Evolutionary conservation across 2,113 vertebrate genomes (phyloP).

Genomic region (Sinocyclocheilus grahami): DNA sequence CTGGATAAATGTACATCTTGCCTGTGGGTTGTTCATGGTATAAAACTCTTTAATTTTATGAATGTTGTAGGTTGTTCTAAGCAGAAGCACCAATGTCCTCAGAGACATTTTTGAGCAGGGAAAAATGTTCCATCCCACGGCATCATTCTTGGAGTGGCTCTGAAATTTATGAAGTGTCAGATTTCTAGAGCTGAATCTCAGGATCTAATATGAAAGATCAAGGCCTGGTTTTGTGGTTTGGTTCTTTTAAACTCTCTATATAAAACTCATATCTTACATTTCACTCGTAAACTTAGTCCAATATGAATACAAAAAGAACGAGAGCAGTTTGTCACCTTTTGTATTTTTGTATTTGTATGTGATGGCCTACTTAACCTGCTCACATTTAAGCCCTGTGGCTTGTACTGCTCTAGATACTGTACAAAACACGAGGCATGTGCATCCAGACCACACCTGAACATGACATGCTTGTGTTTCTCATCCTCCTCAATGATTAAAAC

Average conservation of each 20-base stretch:
- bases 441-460: slow-evolving; percentile 25
- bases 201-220: not conserved
- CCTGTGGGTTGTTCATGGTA: not conserved
- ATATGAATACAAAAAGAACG: not conserved
- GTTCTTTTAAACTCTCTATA: not conserved
- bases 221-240: not conserved
- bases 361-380: not conserved
- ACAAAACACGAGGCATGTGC: not conserved
- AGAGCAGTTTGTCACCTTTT: not conserved
- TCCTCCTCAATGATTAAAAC: not conserved
- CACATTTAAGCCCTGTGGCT: slow-evolving; percentile 7
- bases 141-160: not conserved
- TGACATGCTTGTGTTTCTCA: slow-evolving; percentile 5
- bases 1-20: not conserved
- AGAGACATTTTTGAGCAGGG: not conserved
- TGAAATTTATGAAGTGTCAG: not conserved
- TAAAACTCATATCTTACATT: not conserved
- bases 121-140: not conserved
- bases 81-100: not conserved
- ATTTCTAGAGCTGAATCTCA: slow-evolving; percentile 10
- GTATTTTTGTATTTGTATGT: slow-evolving; percentile 25
- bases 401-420: not conserved
- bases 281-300: not conserved
- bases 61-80: not conserved
- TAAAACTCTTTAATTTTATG: not conserved